These are phyloP conservation scores for Dolichoris vasculosae DNA, from an alignment of 1,140 invertebrate species.

Conservation along the genomic window DNA sequence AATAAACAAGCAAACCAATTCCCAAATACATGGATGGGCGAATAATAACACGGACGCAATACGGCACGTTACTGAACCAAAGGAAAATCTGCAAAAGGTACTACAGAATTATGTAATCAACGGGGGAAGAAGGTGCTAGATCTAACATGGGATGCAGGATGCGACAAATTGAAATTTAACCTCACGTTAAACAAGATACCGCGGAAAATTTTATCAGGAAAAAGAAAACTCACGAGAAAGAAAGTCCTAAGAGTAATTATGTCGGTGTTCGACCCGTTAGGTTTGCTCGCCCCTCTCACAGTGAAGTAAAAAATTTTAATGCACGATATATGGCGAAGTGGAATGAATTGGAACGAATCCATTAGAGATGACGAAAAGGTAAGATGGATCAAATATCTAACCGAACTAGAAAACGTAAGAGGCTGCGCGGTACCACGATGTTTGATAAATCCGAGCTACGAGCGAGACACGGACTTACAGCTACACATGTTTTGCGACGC, in stretches of 20 bases:
- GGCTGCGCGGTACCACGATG: too few species aligned
- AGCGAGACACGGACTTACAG: constrained; percentile 12
- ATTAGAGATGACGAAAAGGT: background rate
- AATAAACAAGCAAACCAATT: background rate
- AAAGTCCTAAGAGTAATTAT: constrained; percentile 6
- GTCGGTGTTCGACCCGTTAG: constrained; percentile 14
- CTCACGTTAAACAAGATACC: background rate
- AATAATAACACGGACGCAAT: background rate
- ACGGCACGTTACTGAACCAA: background rate
- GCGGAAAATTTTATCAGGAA: background rate
- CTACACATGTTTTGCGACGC: constrained; percentile 65
- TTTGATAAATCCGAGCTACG: background rate
- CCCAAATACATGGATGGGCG: background rate
- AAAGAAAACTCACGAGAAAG: background rate
- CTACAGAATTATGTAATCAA: background rate
- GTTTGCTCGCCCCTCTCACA: background rate
- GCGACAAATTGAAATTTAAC: background rate
- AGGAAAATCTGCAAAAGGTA: background rate
- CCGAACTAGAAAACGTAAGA: too few species aligned
- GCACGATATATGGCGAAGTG: constrained; percentile 3
- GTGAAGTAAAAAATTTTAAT: background rate
- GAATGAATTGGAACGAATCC: background rate
- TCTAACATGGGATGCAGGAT: background rate
- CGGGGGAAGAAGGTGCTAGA: background rate
- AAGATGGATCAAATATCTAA: background rate